A percentile compares a stretch with the other conserved stretches of the same genome.
These are phyloP conservation scores for Toxostoma redivivum DNA, from an alignment of 2,113 vertebrate genomes.

Conservation along the genomic window DNA sequence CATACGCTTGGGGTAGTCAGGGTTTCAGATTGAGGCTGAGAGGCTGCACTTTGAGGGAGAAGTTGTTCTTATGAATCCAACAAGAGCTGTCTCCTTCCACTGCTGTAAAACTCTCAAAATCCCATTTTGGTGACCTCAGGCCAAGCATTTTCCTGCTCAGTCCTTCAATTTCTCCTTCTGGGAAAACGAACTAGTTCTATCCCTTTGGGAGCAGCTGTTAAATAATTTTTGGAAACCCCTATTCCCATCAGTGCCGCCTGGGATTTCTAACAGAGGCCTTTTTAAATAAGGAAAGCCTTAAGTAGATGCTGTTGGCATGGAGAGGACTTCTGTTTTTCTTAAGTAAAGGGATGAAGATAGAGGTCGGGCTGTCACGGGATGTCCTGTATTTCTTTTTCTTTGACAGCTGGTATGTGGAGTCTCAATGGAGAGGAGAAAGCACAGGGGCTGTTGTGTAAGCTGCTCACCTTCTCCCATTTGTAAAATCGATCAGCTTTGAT, in stretches of 20 bases:
- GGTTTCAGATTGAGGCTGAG: not conserved
- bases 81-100: not conserved
- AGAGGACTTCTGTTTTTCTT: not conserved
- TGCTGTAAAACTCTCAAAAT: not conserved
- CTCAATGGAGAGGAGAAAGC: not conserved
- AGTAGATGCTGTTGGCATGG: not conserved
- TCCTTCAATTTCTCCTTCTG: not conserved
- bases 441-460: not conserved
- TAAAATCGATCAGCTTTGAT: constrained; percentile 91
- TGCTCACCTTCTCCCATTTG: constrained; percentile 81
- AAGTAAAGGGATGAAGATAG: not conserved
- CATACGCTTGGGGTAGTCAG: not conserved
- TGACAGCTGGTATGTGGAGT: not conserved
- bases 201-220: not conserved
- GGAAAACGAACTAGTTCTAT: not conserved
- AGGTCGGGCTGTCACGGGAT: not conserved
- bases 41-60: not conserved
- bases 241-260: not conserved
- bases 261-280: not conserved
- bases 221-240: not conserved
- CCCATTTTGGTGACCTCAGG: not conserved
- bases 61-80: not conserved
- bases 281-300: not conserved
- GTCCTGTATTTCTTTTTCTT: not conserved
- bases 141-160: not conserved